Evolutionary conservation across 1,140 invertebrate genomes (phyloP).

Genomic region (Lamellibrachia luymesi): DNA sequence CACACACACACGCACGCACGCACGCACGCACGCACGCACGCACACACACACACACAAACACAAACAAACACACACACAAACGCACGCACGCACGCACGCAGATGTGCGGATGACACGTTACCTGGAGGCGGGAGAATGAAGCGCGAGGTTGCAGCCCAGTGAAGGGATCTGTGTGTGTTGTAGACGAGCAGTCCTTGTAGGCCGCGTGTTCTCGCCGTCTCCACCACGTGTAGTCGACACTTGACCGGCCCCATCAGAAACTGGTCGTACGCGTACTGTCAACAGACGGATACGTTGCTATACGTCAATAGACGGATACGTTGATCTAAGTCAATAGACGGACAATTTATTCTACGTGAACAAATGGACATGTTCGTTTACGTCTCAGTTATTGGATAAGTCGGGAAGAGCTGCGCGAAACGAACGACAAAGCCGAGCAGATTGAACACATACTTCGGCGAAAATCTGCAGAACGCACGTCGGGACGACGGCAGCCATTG

Average conservation of each 20-base stretch:
- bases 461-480: too few species aligned
- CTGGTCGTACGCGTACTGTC: background rate
- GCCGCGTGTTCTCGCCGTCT: background rate
- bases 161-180: background rate
- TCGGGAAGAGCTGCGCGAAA: too few species aligned
- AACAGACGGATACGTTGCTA: background rate
- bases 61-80: too few species aligned
- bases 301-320: background rate
- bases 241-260: background rate
- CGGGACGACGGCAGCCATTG: too few species aligned
- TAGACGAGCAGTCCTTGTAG: background rate
- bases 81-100: too few species aligned
- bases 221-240: background rate
- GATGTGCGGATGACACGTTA: background rate
- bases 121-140: background rate
- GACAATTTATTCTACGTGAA: background rate
- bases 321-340: background rate
- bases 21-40: too few species aligned
- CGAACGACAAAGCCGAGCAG: too few species aligned
- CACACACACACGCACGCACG: too few species aligned
- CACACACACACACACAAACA: too few species aligned
- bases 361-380: background rate
- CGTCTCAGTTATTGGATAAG: too few species aligned
- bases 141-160: background rate
- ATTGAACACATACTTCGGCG: too few species aligned